These are phyloP conservation scores for Brachyptera putata DNA, from an alignment of 2,888 invertebrate genomes.

Conservation along the genomic window DNA sequence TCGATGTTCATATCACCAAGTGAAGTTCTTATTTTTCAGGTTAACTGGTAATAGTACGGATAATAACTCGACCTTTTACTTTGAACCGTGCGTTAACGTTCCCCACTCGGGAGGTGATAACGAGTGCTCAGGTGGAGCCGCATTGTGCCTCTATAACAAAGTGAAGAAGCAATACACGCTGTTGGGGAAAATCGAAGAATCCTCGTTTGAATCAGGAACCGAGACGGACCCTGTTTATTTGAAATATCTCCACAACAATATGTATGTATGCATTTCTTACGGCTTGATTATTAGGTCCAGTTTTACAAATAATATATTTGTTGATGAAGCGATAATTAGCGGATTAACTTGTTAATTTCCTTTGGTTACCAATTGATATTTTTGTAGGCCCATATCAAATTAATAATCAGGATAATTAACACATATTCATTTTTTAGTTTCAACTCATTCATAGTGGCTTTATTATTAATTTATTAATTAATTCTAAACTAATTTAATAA, in stretches of 20 bases:
- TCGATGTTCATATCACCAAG: too few species aligned
- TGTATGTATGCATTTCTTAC: conserved; percentile 28
- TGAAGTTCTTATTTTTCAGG: conserved; percentile 24
- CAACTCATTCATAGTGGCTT: too few species aligned
- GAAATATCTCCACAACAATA: not conserved
- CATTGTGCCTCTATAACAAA: conserved; percentile 34
- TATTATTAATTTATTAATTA: too few species aligned
- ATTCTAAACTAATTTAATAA: too few species aligned
- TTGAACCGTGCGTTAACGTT: conserved; percentile 43
- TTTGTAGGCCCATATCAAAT: too few species aligned
- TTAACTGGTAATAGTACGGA: conserved; percentile 17
- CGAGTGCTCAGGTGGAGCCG: conserved; percentile 22
- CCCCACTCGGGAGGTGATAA: conserved; percentile 1
- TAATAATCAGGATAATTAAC: too few species aligned
- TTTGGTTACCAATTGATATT: too few species aligned
- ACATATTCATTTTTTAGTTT: too few species aligned
- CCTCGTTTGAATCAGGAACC: conserved; percentile 27
- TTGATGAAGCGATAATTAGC: too few species aligned
- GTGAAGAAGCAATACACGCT: conserved; percentile 18
- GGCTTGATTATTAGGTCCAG: not conserved
- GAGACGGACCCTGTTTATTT: not conserved
- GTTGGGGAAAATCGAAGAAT: conserved; percentile 37
- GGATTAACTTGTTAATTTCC: too few species aligned
- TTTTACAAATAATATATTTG: not conserved
- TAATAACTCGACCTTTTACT: conserved; percentile 39